These are phyloP conservation scores for Caenorhabditis panamensis DNA, from an alignment of 2,888 invertebrate genomes.

Conservation along the genomic window DNA sequence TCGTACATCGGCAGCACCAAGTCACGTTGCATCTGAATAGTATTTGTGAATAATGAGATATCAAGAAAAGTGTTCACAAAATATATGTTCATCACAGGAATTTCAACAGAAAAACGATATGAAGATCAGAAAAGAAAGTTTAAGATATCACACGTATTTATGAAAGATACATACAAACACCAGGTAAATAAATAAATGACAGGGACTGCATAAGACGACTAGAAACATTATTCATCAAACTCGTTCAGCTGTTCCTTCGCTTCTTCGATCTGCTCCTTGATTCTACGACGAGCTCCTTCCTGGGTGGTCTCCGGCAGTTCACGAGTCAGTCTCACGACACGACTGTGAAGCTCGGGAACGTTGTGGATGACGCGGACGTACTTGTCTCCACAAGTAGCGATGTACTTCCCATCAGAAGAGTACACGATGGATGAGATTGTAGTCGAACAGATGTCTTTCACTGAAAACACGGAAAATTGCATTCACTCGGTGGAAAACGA, in stretches of 20 bases:
- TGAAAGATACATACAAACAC: slow-evolving; percentile 17
- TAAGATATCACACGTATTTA: slow-evolving; percentile 43
- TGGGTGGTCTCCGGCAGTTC: slow-evolving; percentile 55
- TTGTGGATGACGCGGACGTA: slow-evolving; percentile 88
- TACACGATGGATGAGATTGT: slow-evolving; percentile 87
- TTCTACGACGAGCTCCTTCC: slow-evolving; percentile 61
- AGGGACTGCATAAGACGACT: neutral
- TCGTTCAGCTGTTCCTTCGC: slow-evolving; percentile 44
- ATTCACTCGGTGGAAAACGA: neutral
- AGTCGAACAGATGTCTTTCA: slow-evolving; percentile 85
- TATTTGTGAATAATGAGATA: neutral
- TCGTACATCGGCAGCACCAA: neutral
- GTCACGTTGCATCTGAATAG: neutral
- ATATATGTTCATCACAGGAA: slow-evolving; percentile 24
- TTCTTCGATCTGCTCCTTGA: slow-evolving; percentile 61
- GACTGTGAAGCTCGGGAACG: slow-evolving; percentile 83
- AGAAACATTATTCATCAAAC: slow-evolving; percentile 17
- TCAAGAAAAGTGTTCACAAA: neutral
- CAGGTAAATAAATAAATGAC: slow-evolving; percentile 1
- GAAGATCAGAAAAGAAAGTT: neutral
- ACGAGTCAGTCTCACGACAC: slow-evolving; percentile 46
- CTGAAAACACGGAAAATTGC: slow-evolving; percentile 78
- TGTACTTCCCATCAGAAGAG: slow-evolving; percentile 87
- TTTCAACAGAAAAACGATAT: slow-evolving; percentile 17
- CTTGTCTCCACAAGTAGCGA: slow-evolving; percentile 67